Percentiles rank a stretch among this genome's conserved stretches.
Evolutionary conservation across 1,140 invertebrate species (phyloP).

Genomic region (Latrodectus geometricus): DNA sequence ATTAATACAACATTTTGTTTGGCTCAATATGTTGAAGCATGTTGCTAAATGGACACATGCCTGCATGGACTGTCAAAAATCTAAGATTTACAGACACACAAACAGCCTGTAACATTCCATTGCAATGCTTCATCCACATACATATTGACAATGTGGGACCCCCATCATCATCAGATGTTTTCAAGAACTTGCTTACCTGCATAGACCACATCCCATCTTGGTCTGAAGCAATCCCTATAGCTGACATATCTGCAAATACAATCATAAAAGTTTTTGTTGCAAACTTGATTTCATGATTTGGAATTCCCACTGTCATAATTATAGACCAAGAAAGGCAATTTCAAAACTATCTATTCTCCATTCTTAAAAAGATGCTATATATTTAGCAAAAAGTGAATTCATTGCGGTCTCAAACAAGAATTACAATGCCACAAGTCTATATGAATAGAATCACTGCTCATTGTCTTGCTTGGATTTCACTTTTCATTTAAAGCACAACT

Average conservation of each 20-base stretch:
- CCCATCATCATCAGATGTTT: not conserved
- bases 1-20: constrained; percentile 6
- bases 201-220: not conserved
- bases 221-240: not conserved
- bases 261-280: not conserved
- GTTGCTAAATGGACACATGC: constrained; percentile 5
- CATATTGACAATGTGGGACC: constrained; percentile 24
- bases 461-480: too few relatives aligned
- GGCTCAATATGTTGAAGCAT: constrained; percentile 6
- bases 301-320: not conserved
- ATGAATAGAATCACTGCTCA: too few relatives aligned
- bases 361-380: not conserved
- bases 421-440: too few relatives aligned
- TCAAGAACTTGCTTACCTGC: too few relatives aligned
- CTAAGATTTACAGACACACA: constrained; percentile 2
- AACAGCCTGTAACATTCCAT: not conserved
- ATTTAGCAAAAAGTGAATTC: constrained; percentile 12
- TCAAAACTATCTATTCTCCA: constrained; percentile 1
- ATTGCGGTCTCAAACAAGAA: too few relatives aligned
- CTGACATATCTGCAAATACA: not conserved
- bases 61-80: constrained; percentile 15
- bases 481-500: too few relatives aligned
- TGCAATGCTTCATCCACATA: constrained; percentile 3
- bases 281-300: not conserved
- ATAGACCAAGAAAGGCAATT: constrained; percentile 12